phyloP scores from a whole-genome alignment of 2,797 vertebrate species.

The Acipenser ruthenus region DNA sequence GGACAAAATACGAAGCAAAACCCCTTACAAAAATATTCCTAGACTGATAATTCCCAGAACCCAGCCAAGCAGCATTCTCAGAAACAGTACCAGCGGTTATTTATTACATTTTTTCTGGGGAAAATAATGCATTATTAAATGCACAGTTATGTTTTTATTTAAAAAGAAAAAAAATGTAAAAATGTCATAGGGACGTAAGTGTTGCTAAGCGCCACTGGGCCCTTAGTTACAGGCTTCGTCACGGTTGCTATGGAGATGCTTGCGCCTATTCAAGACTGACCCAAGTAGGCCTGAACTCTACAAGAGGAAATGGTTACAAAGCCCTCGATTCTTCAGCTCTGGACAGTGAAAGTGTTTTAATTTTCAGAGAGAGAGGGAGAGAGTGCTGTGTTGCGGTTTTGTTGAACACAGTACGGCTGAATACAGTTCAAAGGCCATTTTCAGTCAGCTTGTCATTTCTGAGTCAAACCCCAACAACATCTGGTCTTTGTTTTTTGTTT shows the following conservation, averaged over 20 bases:
- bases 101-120: not conserved
- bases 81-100: not conserved
- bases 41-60: slow-evolving; percentile 9
- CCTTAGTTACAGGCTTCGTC: slow-evolving; percentile 40
- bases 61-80: too few species aligned
- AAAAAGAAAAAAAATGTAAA: slow-evolving; percentile 21
- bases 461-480: too few species aligned
- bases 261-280: slow-evolving; percentile 37
- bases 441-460: too few species aligned
- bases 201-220: slow-evolving; percentile 51
- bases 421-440: too few species aligned
- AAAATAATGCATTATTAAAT: too few species aligned
- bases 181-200: slow-evolving; percentile 27
- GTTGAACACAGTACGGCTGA: too few species aligned
- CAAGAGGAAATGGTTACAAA: not conserved
- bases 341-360: too few species aligned
- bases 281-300: slow-evolving; percentile 33
- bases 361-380: too few species aligned
- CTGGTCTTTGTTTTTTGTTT: too few species aligned
- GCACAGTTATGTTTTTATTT: too few species aligned
- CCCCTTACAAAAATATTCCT: slow-evolving; percentile 15
- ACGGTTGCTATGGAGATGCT: slow-evolving; percentile 48
- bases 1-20: not conserved
- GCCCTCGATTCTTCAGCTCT: not conserved
- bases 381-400: too few species aligned